Evolutionary conservation across 2,888 invertebrate species (phyloP).

Genomic region (Oconnorella tubifera): DNA sequence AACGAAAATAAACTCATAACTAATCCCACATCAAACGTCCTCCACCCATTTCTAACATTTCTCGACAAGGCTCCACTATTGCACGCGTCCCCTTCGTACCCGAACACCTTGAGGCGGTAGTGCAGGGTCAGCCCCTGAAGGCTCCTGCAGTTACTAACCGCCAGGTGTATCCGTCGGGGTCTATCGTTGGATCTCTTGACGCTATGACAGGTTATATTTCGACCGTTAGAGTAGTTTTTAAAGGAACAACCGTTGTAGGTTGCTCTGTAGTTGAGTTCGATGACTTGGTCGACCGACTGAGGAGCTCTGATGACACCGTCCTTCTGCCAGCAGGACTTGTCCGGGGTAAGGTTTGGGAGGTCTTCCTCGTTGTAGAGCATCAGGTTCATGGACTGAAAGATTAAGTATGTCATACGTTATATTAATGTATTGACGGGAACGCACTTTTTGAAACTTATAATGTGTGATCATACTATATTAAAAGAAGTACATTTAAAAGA

Average conservation of each 20-base stretch:
- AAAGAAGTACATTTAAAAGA: too few species aligned
- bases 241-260: constrained; percentile 36
- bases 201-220: constrained; percentile 14
- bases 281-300: constrained; percentile 27
- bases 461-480: too few species aligned
- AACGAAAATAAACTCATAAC: too few species aligned
- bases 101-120: constrained; percentile 31
- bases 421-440: too few species aligned
- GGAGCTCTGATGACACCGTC: constrained; percentile 30
- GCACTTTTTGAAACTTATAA: too few species aligned
- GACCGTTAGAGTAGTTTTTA: constrained; percentile 20
- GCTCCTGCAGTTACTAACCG: constrained; percentile 33
- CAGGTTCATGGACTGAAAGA: constrained; percentile 22
- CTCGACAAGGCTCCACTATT: too few species aligned
- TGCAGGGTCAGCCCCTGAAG: constrained; percentile 27
- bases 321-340: constrained; percentile 31
- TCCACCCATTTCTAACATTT: too few species aligned
- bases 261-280: constrained; percentile 29
- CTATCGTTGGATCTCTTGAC: constrained; percentile 26
- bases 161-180: constrained; percentile 24
- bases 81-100: constrained; percentile 22
- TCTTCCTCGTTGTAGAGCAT: constrained; percentile 32
- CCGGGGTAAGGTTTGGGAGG: constrained; percentile 18
- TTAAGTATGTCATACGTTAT: too few species aligned
- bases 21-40: too few species aligned